These are phyloP conservation scores for Hipparchia semele DNA, from an alignment of 2,888 invertebrate species.

Conservation along the genomic window DNA sequence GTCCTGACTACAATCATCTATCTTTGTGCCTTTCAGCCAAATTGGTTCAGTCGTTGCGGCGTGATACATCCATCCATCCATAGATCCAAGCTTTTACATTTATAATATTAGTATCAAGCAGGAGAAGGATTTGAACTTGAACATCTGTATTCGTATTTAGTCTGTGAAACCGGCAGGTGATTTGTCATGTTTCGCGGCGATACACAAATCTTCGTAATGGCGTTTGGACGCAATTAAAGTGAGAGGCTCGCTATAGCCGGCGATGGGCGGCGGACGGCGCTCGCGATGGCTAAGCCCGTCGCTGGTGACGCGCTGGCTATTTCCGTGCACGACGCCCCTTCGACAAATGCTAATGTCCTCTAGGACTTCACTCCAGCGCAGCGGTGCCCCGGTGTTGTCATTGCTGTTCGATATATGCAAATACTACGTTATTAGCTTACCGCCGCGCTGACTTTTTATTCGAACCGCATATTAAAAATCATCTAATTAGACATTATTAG, in stretches of 20 bases:
- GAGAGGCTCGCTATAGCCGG: slow-evolving; percentile 73
- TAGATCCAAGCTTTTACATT: too few relatives aligned
- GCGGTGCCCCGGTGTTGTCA: slow-evolving; percentile 50
- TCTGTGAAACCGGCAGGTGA: slow-evolving; percentile 47
- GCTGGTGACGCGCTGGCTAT: slow-evolving; percentile 77
- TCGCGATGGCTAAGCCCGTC: slow-evolving; percentile 63
- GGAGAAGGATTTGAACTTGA: neutral
- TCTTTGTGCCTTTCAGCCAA: neutral
- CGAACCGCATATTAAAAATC: too few relatives aligned
- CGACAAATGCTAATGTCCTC: slow-evolving; percentile 82
- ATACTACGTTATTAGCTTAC: neutral
- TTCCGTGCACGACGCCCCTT: slow-evolving; percentile 72
- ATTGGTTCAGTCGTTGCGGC: too few relatives aligned
- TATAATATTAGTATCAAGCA: too few relatives aligned
- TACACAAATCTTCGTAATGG: slow-evolving; percentile 76
- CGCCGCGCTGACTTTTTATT: too few relatives aligned
- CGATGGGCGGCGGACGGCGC: slow-evolving; percentile 47
- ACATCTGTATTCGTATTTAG: neutral
- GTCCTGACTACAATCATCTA: neutral
- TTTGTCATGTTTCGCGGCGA: slow-evolving; percentile 71
- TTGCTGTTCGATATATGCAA: slow-evolving; percentile 42
- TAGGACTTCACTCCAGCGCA: slow-evolving; percentile 76
- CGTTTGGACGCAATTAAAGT: slow-evolving; percentile 69
- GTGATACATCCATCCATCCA: too few relatives aligned
- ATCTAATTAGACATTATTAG: too few relatives aligned